Evolutionary conservation across 2,888 invertebrate genomes (phyloP).

Genomic region (Leptinotarsa rubiginosa): DNA sequence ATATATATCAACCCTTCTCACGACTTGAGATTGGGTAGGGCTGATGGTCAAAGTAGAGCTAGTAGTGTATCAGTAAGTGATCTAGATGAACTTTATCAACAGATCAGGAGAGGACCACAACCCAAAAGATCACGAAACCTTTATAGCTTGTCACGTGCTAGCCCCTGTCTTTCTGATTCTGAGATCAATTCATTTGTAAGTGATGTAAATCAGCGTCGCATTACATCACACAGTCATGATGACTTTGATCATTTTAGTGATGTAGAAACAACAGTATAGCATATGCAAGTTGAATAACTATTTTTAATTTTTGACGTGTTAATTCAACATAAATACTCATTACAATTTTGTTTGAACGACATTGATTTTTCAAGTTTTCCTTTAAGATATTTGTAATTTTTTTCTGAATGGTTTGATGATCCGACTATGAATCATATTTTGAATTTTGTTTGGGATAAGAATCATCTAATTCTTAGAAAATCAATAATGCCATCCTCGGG

Average conservation of each 20-base stretch:
- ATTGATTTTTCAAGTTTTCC: too few relatives aligned
- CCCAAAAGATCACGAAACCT: slow-evolving; percentile 39
- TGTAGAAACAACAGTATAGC: slow-evolving; percentile 56
- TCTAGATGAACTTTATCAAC: slow-evolving; percentile 78
- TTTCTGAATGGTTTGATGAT: too few relatives aligned
- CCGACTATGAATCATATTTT: too few relatives aligned
- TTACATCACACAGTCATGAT: slow-evolving; percentile 46
- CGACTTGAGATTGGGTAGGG: slow-evolving; percentile 60
- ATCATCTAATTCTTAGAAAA: too few relatives aligned
- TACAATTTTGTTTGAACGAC: too few relatives aligned
- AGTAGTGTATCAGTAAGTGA: slow-evolving; percentile 72
- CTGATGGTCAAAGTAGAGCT: slow-evolving; percentile 71
- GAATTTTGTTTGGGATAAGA: too few relatives aligned
- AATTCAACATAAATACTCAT: not conserved
- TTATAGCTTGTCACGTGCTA: slow-evolving; percentile 47
- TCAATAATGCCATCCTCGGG: too few relatives aligned
- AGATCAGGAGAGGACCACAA: slow-evolving; percentile 69
- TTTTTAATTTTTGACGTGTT: not conserved
- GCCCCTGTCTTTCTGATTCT: slow-evolving; percentile 61
- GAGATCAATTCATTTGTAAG: slow-evolving; percentile 59
- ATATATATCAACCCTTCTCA: slow-evolving; percentile 69
- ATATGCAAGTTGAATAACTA: not conserved
- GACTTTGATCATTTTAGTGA: slow-evolving; percentile 52
- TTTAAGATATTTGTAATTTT: too few relatives aligned
- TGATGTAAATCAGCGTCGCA: slow-evolving; percentile 49